Conservation (phyloP, 2,113 vertebrate genomes). For the Ailuropoda melanoleuca region DNA sequence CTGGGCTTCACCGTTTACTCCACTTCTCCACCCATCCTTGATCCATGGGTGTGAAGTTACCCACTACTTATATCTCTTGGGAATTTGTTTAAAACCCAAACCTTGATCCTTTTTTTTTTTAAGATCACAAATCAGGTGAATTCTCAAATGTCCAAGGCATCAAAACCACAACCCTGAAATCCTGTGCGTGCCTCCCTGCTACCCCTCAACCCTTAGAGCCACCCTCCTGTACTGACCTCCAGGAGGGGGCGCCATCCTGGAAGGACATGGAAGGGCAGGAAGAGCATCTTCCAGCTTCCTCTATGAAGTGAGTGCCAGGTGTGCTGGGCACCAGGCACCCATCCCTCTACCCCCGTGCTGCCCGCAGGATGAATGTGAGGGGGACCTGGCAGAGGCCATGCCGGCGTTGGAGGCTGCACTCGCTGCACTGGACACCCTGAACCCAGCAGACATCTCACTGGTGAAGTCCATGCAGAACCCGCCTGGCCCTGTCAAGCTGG, state of each 20-base stretch:
- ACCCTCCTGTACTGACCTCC: neutral
- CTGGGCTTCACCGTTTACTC: neutral
- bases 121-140: neutral
- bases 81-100: neutral
- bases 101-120: neutral
- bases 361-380: slow-evolving; percentile 93
- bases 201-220: neutral
- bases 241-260: neutral
- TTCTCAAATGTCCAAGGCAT: neutral
- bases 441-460: slow-evolving; percentile 92
- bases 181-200: fast-evolving
- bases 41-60: neutral
- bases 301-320: neutral
- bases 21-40: neutral
- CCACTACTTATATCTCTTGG: neutral
- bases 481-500: slow-evolving; percentile 91
- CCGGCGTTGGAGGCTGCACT: slow-evolving; percentile 92
- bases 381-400: slow-evolving; percentile 94
- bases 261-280: neutral
- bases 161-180: neutral
- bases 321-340: fast-evolving
- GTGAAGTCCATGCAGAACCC: slow-evolving; percentile 96
- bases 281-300: neutral
- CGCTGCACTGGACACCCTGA: slow-evolving; percentile 92
- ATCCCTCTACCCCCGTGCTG: neutral